These are phyloP conservation scores for Syrrhaptes paradoxus DNA, from an alignment of 2,113 vertebrate genomes.

Conservation along the genomic window DNA sequence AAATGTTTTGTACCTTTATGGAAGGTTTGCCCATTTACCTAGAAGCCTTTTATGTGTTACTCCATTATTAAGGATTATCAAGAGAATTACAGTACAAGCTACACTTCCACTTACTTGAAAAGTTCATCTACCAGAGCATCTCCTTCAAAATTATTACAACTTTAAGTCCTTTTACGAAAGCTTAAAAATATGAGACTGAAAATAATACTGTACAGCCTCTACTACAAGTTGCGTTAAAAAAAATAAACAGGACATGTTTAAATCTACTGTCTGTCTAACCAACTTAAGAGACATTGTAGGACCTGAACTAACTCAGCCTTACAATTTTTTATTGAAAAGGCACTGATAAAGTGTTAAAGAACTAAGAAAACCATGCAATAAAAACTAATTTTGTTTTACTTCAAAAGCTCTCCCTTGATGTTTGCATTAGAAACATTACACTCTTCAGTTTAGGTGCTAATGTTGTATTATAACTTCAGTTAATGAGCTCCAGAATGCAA, in stretches of 20 bases:
- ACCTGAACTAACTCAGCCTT: neutral
- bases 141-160: slow-evolving; percentile 41
- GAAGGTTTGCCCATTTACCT: slow-evolving; percentile 10
- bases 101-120: slow-evolving; percentile 37
- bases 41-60: slow-evolving; percentile 48
- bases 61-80: slow-evolving; percentile 27
- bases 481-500: neutral
- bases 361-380: neutral
- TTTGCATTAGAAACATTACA: neutral
- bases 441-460: neutral
- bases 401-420: neutral
- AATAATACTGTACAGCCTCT: neutral
- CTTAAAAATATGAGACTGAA: neutral
- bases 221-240: neutral
- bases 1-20: slow-evolving; percentile 50
- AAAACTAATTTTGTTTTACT: neutral
- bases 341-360: neutral
- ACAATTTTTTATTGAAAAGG: neutral
- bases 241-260: neutral
- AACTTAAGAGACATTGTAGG: neutral
- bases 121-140: neutral
- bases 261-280: neutral
- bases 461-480: neutral
- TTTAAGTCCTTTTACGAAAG: slow-evolving; percentile 41
- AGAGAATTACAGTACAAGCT: neutral